Conservation (phyloP, 2,797 vertebrate genomes). For the Zalophus californianus region DNA sequence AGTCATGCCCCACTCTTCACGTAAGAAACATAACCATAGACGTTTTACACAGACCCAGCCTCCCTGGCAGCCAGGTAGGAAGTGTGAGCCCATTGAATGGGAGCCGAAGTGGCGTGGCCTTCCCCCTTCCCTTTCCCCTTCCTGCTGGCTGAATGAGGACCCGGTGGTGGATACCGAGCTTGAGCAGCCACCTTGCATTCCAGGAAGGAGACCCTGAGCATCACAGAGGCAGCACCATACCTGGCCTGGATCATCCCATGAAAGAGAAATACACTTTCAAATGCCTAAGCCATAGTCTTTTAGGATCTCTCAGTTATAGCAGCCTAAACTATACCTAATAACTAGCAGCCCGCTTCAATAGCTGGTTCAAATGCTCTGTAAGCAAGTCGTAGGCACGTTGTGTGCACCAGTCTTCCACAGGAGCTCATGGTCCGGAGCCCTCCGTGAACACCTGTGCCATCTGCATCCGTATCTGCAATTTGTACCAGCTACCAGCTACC, state of each 20-base stretch:
- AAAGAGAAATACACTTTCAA: background rate
- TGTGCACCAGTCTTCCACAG: background rate
- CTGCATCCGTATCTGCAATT: background rate
- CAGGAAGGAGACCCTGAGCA: background rate
- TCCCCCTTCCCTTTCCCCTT: background rate
- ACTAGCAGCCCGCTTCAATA: background rate
- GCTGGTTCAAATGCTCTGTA: background rate
- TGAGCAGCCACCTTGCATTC: background rate
- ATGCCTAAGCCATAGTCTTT: background rate
- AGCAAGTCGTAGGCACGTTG: background rate
- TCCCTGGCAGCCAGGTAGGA: background rate
- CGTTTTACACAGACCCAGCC: background rate
- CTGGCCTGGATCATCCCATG: background rate
- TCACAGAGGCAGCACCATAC: rapidly evolving
- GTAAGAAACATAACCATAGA: background rate
- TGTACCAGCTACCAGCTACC: background rate
- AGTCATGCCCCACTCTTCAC: background rate
- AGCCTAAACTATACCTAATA: background rate
- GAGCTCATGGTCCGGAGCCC: background rate
- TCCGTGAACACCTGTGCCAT: background rate
- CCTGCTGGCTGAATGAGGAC: background rate
- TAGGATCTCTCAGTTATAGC: background rate
- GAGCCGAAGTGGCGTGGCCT: background rate
- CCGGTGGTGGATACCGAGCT: background rate
- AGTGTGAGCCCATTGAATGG: background rate